phyloP scores from a whole-genome alignment of 2,797 vertebrate species.

The Cyprinella venusta region DNA sequence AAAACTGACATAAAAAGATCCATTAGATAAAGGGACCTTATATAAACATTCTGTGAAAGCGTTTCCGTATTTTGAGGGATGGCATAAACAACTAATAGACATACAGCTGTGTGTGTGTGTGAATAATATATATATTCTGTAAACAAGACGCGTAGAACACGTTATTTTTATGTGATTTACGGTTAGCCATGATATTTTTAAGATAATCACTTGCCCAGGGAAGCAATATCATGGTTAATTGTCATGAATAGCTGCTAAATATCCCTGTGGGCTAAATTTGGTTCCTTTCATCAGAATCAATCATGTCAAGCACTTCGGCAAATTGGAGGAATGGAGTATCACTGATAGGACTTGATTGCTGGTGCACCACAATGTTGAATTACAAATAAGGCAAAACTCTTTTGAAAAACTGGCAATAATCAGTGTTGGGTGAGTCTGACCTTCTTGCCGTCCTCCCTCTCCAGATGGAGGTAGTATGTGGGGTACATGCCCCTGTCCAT shows the following conservation, averaged over 20 bases:
- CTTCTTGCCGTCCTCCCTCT: slow-evolving; percentile 98
- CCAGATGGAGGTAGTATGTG: slow-evolving; percentile 98
- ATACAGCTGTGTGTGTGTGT: not conserved
- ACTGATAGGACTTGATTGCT: slow-evolving; percentile 40
- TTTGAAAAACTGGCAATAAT: not conserved
- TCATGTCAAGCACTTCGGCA: slow-evolving; percentile 22
- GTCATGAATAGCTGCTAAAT: not conserved
- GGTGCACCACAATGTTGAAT: slow-evolving; percentile 33
- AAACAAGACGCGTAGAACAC: not conserved
- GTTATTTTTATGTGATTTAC: not conserved
- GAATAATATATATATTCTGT: not conserved
- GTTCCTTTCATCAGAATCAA: slow-evolving; percentile 28
- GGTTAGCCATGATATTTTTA: not conserved
- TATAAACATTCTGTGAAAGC: not conserved
- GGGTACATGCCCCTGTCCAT: slow-evolving; percentile 99
- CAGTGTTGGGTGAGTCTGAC: slow-evolving; percentile 66
- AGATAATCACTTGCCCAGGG: not conserved
- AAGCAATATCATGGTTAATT: slow-evolving; percentile 1
- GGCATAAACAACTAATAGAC: slow-evolving; percentile 4
- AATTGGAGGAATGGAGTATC: slow-evolving; percentile 6
- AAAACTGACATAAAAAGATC: slow-evolving; percentile 15
- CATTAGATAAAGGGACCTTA: not conserved
- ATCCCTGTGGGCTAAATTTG: not conserved
- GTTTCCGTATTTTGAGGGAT: not conserved
- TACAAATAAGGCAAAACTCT: slow-evolving; percentile 11